Base-by-base conservation (phyloP, 2,888 invertebrate genomes). In the Fragum sueziense region DNA sequence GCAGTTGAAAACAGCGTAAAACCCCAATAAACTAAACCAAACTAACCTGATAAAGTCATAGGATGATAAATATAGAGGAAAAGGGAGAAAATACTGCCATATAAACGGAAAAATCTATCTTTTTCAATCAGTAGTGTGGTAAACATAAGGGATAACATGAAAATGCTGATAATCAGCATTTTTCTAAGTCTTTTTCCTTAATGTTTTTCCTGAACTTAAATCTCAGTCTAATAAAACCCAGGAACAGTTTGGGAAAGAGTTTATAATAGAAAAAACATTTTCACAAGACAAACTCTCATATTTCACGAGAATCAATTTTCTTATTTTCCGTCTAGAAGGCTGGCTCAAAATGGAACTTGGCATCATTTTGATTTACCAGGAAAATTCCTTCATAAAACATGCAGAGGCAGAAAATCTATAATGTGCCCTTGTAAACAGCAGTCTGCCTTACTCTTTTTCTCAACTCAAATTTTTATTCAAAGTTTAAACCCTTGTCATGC, bases 331-430 rank as follows among this genome's bases (percentile, higher is more conserved):
- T 6, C 34, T n/a, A 33, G n/a, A 11, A 34, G 62, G 25, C 62
- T 29, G 37, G 41, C 65, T 65, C n/a, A 11, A 65, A 65, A 65
- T 65, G 65, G 65, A 37, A 65, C 22, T 65, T 34, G 65, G 41
- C 65, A 41, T 37, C 25, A 41, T 65, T 65, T 65, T 65, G 65
- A 65, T 65, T 65, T 65, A 65, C 65, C 41, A 65, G 41, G 65
- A 65, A 65, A 65, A 65, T 34, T 29, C 9, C 37, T 65, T 65
- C 41, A 37, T 65, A 37, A 65, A 65, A 41, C 34, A 41, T 65
- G 65, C 65, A 37, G 47, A 20, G 47, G 47, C 20, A 27, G 29
- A 41, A 65, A 65, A 65, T 65, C 65, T 20, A 65, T 65, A 27
- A 57, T 47, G 47, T 9, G 47, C 47, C 47, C 47, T 47, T 47